phyloP scores from a whole-genome alignment of 2,797 vertebrate genomes.

The Sebastes diploproa region DNA sequence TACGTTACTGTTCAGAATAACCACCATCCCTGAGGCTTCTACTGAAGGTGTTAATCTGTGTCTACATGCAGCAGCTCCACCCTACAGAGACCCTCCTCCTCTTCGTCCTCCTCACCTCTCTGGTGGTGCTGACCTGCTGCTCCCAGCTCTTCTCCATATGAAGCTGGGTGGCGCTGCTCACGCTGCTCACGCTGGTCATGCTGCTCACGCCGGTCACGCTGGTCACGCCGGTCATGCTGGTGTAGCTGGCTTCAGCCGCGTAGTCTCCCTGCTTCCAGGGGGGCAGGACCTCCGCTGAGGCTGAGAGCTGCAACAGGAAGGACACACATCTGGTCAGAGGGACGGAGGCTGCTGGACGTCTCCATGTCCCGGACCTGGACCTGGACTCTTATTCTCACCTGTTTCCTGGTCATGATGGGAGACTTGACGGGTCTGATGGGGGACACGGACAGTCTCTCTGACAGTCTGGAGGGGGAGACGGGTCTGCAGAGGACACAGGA shows the following conservation, averaged over 20 bases:
- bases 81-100: too few species aligned
- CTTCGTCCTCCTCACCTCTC: constrained; percentile 83
- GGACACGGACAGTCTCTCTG: constrained; percentile 86
- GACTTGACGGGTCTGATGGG: constrained; percentile 95
- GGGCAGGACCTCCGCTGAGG: constrained; percentile 87
- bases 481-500: constrained; percentile 76
- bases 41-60: too few species aligned
- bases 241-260: constrained; percentile 83
- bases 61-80: too few species aligned
- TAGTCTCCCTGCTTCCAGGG: constrained; percentile 94
- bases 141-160: constrained; percentile 77
- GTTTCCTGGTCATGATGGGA: constrained; percentile 87
- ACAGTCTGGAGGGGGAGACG: constrained; percentile 86
- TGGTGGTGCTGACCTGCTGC: constrained; percentile 68
- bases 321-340: neutral
- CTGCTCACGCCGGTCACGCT: too few species aligned
- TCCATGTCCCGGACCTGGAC: too few species aligned
- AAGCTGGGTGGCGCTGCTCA: constrained; percentile 80
- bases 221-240: constrained; percentile 61
- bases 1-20: too few species aligned
- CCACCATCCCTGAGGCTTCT: too few species aligned
- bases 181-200: constrained; percentile 60
- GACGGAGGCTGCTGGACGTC: too few species aligned
- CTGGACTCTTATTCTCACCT: constrained; percentile 51
- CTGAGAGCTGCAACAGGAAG: constrained; percentile 47